phyloP scores from a whole-genome alignment of 2,888 invertebrate species.

The Diarsia dahlii region DNA sequence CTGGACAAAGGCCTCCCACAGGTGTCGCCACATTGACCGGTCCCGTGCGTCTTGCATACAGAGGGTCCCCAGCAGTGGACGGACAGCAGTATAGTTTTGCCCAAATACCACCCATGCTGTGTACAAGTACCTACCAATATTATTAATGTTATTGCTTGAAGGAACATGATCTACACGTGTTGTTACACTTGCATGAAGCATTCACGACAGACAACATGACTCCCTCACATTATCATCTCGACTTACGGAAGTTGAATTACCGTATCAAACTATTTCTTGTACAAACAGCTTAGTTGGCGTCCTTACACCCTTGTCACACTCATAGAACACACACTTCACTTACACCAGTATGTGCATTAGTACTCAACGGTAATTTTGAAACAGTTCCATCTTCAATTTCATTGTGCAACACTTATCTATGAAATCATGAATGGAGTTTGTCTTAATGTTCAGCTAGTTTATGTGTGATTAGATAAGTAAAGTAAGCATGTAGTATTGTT shows the following conservation, averaged over 20 bases:
- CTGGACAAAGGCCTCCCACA: too few relatives aligned
- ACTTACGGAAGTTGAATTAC: constrained; percentile 85
- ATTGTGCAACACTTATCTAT: constrained; percentile 73
- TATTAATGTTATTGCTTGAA: constrained; percentile 9
- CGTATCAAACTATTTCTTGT: constrained; percentile 82
- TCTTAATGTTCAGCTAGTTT: constrained; percentile 57
- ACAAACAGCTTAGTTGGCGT: constrained; percentile 75
- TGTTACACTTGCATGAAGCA: constrained; percentile 35
- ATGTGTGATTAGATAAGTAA: constrained; percentile 57
- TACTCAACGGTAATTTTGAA: constrained; percentile 61
- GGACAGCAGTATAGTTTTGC: not conserved
- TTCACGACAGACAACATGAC: constrained; percentile 77
- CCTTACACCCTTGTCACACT: constrained; percentile 74
- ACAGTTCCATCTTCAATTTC: constrained; percentile 65
- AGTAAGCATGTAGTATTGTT: constrained; percentile 47
- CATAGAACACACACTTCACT: constrained; percentile 44
- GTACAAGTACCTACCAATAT: not conserved
- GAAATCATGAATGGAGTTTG: constrained; percentile 77
- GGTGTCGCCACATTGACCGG: too few relatives aligned
- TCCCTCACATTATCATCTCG: constrained; percentile 79
- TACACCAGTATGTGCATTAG: constrained; percentile 25
- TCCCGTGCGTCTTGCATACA: too few relatives aligned
- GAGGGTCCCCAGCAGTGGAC: too few relatives aligned
- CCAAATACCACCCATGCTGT: not conserved
- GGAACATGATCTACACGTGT: constrained; percentile 9